phyloP scores from a whole-genome alignment of 2,113 vertebrate species.

The Anthoscopus minutus region DNA sequence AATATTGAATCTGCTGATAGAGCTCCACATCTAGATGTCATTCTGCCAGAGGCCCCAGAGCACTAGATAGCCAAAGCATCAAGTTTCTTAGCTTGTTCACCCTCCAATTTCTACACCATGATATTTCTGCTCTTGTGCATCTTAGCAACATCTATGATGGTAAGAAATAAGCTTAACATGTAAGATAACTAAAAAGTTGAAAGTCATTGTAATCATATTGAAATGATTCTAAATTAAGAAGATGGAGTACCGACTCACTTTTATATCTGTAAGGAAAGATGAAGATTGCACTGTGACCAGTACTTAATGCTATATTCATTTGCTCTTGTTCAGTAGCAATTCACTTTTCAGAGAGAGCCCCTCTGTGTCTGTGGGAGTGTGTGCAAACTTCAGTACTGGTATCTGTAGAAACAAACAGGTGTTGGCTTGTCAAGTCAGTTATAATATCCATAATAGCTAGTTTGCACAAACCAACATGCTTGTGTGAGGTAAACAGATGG shows the following conservation, averaged over 20 bases:
- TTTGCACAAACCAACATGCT: not conserved
- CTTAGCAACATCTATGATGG: not conserved
- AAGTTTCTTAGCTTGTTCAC: not conserved
- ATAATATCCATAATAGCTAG: not conserved
- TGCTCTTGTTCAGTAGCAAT: not conserved
- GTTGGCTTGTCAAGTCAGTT: not conserved
- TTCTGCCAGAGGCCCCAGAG: not conserved
- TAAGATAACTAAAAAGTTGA: not conserved
- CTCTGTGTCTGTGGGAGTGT: not conserved
- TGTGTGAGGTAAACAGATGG: slow-evolving; percentile 16
- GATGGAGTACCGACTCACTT: not conserved
- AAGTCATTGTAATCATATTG: not conserved
- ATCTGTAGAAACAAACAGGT: slow-evolving; percentile 1
- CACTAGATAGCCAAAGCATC: not conserved
- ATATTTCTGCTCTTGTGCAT: not conserved
- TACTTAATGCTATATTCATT: not conserved
- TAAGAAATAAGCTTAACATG: not conserved
- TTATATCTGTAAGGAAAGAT: not conserved
- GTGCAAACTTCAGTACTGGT: not conserved
- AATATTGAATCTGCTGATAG: not conserved
- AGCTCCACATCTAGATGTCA: not conserved
- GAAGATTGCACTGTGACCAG: not conserved
- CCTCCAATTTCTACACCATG: not conserved
- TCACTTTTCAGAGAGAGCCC: not conserved
- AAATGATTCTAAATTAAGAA: not conserved